A percentile compares a stretch with the other conserved stretches of the same genome.
phyloP scores from a whole-genome alignment of 2,113 vertebrate species.

The Neogale vison region DNA sequence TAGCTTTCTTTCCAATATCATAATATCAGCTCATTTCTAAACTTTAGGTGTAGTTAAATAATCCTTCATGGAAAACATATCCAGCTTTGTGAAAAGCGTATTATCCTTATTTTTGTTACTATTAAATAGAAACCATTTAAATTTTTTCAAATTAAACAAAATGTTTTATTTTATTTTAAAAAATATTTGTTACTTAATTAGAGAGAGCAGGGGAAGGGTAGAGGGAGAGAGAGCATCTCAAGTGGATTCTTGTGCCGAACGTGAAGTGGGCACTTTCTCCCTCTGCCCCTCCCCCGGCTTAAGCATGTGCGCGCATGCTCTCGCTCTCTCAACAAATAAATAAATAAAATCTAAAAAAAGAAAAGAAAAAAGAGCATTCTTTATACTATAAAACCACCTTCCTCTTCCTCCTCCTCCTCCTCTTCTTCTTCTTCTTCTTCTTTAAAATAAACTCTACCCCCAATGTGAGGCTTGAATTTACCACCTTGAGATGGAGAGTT shows the following conservation, averaged over 20 bases:
- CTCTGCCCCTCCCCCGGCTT: not conserved
- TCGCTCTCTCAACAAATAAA: too few relatives aligned
- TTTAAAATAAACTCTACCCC: not conserved
- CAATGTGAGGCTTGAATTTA: not conserved
- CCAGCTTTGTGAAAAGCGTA: not conserved
- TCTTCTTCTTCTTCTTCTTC: not conserved
- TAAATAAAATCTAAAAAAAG: not conserved
- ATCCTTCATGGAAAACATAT: not conserved
- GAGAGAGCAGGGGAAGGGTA: not conserved
- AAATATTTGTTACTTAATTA: not conserved
- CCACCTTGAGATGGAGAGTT: not conserved
- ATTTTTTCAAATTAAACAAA: not conserved
- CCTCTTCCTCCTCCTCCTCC: too few relatives aligned
- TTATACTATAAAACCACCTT: not conserved
- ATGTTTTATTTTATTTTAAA: not conserved
- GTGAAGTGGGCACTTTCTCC: not conserved
- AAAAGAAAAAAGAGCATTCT: not conserved
- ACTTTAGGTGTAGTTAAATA: conserved; percentile 28
- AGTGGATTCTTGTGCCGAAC: too few relatives aligned
- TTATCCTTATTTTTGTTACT: conserved; percentile 19
- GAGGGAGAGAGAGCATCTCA: not conserved
- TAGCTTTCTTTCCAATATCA: conserved; percentile 35
- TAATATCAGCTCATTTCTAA: not conserved
- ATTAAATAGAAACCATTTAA: conserved; percentile 2
- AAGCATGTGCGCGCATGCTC: rapidly evolving